These are phyloP conservation scores for Dysmachus trigonus DNA, from an alignment of 2,888 invertebrate species.

Conservation along the genomic window DNA sequence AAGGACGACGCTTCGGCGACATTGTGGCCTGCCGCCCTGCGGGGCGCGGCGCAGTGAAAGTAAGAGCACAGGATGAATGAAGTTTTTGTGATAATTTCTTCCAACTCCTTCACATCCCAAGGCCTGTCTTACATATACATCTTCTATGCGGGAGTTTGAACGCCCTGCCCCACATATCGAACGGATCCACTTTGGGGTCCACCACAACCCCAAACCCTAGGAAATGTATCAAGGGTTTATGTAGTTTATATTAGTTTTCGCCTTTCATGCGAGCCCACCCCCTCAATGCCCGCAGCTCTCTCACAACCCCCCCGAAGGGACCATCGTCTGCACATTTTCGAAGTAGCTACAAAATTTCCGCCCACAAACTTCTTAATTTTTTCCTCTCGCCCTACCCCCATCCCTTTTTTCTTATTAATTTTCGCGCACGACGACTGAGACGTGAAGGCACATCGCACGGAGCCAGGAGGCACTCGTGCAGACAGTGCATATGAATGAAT, in stretches of 20 bases:
- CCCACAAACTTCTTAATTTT: constrained; percentile 1
- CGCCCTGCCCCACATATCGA: background rate
- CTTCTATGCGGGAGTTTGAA: background rate
- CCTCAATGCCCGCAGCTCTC: too few species aligned
- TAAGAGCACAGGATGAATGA: background rate
- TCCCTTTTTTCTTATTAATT: constrained; percentile 1
- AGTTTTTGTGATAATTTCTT: background rate
- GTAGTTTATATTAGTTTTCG: background rate
- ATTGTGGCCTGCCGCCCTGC: background rate
- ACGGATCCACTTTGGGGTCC: background rate
- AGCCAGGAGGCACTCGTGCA: background rate
- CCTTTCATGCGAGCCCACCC: background rate
- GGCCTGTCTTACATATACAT: background rate
- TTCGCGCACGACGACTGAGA: background rate
- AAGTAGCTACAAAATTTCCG: background rate
- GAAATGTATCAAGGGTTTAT: background rate
- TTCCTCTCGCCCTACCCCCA: background rate
- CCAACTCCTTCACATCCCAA: background rate
- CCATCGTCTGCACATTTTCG: background rate
- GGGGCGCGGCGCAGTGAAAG: background rate
- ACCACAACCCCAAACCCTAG: background rate
- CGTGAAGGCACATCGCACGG: background rate
- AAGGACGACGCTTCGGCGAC: background rate
- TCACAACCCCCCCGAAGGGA: background rate
- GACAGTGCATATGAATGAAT: constrained; percentile 11